Conservation (phyloP, 2,113 vertebrate genomes). For the Tyrannus savana region DNA sequence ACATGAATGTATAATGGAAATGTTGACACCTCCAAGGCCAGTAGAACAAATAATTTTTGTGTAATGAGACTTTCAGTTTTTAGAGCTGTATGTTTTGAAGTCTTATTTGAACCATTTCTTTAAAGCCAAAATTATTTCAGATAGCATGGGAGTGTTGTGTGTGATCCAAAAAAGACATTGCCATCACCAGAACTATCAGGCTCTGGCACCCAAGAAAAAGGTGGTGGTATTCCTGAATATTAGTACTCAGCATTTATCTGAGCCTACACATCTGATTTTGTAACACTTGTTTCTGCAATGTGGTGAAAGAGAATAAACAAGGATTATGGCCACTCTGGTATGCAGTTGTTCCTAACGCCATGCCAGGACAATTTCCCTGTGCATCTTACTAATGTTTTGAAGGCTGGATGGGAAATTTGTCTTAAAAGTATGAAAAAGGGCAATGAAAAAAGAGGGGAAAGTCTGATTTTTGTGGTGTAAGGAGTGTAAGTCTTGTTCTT, state of each 20-base stretch:
- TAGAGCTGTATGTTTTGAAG: not conserved
- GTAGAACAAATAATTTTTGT: not conserved
- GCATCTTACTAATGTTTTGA: not conserved
- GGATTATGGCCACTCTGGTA: not conserved
- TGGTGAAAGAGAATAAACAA: not conserved
- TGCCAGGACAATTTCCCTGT: not conserved
- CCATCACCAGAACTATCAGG: not conserved
- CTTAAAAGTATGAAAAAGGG: not conserved
- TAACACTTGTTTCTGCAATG: not conserved
- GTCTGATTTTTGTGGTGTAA: not conserved
- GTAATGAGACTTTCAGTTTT: not conserved
- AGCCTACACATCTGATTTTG: not conserved
- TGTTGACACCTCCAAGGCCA: not conserved
- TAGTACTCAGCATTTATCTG: not conserved
- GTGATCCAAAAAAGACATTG: not conserved
- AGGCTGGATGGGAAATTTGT: not conserved
- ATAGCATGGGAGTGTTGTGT: fast-evolving
- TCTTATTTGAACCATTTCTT: not conserved
- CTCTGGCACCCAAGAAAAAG: not conserved
- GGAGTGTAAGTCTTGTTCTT: not conserved
- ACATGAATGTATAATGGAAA: not conserved
- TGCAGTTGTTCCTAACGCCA: not conserved
- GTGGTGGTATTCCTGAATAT: not conserved
- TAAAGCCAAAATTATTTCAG: not conserved
- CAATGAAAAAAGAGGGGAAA: not conserved